Percentiles rank a stretch among this genome's conserved stretches.
These are phyloP conservation scores for Gambelia wislizenii DNA, from an alignment of 2,797 vertebrate species.

Conservation along the genomic window DNA sequence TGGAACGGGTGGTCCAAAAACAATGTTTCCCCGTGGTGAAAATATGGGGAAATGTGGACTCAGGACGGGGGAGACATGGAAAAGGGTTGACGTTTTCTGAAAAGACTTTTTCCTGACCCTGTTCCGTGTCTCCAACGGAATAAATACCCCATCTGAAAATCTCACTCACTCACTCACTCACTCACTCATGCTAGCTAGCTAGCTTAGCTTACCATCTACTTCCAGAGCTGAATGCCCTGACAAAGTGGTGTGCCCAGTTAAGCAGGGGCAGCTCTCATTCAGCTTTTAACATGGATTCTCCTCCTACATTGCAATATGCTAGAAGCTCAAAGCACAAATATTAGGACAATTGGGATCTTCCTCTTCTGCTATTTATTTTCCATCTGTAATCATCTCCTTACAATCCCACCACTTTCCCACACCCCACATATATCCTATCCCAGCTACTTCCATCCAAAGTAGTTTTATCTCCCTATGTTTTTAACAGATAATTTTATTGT, in stretches of 20 bases:
- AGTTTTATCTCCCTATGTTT: not conserved
- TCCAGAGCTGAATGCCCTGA: not conserved
- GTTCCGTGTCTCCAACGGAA: no score
- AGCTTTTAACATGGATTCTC: not conserved
- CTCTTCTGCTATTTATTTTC: not conserved
- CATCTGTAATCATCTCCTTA: not conserved
- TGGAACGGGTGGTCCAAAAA: no score
- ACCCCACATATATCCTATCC: not conserved
- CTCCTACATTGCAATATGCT: not conserved
- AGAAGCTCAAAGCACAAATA: not conserved
- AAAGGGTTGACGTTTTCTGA: no score
- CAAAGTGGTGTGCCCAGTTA: not conserved
- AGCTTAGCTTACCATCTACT: not conserved
- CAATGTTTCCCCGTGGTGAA: no score
- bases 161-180: no score
- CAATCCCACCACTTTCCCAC: not conserved
- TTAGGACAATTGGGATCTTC: not conserved
- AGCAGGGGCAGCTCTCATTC: not conserved
- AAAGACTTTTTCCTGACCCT: no score
- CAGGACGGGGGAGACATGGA: no score
- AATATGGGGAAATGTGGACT: no score
- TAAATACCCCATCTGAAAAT: no score
- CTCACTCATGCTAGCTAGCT: no score
- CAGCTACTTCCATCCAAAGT: not conserved
- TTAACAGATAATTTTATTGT: not conserved